phyloP scores from a whole-genome alignment of 2,888 invertebrate species.

The Leptinotarsa haldemani region DNA sequence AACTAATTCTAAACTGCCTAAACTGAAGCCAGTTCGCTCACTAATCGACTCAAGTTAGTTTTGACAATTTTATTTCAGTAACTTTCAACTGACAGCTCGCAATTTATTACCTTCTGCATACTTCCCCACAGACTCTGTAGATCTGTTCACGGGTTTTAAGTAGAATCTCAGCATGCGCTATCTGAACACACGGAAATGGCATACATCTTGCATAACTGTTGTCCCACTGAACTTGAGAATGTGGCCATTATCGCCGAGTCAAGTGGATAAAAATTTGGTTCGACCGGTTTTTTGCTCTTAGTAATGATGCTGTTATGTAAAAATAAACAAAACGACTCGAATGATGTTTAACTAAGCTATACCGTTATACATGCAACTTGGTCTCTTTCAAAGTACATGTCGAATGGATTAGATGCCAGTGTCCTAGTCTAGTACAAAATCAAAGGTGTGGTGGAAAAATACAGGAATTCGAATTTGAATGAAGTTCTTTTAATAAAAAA shows the following conservation, averaged over 20 bases:
- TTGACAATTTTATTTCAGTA: too few relatives aligned
- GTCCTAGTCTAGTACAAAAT: too few relatives aligned
- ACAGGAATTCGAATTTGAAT: too few relatives aligned
- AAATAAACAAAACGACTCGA: not conserved
- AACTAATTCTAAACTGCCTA: too few relatives aligned
- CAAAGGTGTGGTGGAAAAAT: too few relatives aligned
- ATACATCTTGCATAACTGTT: constrained; percentile 45
- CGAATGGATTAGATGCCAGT: too few relatives aligned
- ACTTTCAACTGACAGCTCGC: not conserved
- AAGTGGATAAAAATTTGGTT: constrained; percentile 17
- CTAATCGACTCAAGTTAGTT: too few relatives aligned
- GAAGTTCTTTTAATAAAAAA: too few relatives aligned
- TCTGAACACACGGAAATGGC: constrained; percentile 34
- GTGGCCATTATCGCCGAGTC: constrained; percentile 44
- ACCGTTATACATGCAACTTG: too few relatives aligned
- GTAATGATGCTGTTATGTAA: not conserved
- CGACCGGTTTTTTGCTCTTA: constrained; percentile 14
- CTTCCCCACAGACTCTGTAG: not conserved
- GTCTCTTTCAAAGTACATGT: too few relatives aligned
- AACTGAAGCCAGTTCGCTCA: too few relatives aligned
- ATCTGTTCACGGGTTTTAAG: not conserved
- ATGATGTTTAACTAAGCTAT: not conserved
- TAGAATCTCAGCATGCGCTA: constrained; percentile 10
- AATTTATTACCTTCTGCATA: not conserved
- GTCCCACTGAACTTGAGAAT: constrained; percentile 50